Evolutionary conservation across 2,888 invertebrate genomes (phyloP).

Genomic region (Pollenia angustigena): DNA sequence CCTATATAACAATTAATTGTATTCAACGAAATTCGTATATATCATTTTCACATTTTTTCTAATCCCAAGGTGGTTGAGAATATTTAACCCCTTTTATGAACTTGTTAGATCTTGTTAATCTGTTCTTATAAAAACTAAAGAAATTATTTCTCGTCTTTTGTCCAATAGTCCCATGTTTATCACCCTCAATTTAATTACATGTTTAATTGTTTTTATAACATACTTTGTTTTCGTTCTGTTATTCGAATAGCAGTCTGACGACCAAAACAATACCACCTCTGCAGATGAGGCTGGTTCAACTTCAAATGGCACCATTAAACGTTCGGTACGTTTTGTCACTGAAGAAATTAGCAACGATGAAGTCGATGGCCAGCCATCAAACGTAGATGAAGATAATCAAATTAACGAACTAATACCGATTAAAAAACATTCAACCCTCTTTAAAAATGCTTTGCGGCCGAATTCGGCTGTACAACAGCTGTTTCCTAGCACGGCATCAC

Average conservation of each 20-base stretch:
- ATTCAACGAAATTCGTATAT: too few species aligned
- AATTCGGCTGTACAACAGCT: slow-evolving; percentile 94
- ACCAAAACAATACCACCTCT: slow-evolving; percentile 82
- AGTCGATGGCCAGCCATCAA: slow-evolving; percentile 78
- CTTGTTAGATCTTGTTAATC: too few species aligned
- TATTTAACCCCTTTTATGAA: too few species aligned
- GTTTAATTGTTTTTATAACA: not conserved
- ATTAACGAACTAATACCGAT: slow-evolving; percentile 83
- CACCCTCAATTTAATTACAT: not conserved
- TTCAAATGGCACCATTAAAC: slow-evolving; percentile 84
- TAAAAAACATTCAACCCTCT: slow-evolving; percentile 84
- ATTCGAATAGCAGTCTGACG: slow-evolving; percentile 79
- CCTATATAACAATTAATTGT: too few species aligned
- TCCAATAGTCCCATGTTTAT: not conserved
- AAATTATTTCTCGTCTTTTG: not conserved
- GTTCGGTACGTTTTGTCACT: slow-evolving; percentile 89
- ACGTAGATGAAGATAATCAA: slow-evolving; percentile 81
- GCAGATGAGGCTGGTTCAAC: slow-evolving; percentile 85
- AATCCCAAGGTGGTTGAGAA: too few species aligned
- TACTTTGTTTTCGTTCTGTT: not conserved
- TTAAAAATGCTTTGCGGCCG: slow-evolving; percentile 84
- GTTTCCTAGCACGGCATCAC: slow-evolving; percentile 89
- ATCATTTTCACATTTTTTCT: too few species aligned
- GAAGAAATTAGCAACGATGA: slow-evolving; percentile 81
- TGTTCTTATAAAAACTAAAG: too few species aligned